Evolutionary conservation across 2,797 vertebrate species (phyloP).

Genomic region (Melanotaenia maccullochi): DNA sequence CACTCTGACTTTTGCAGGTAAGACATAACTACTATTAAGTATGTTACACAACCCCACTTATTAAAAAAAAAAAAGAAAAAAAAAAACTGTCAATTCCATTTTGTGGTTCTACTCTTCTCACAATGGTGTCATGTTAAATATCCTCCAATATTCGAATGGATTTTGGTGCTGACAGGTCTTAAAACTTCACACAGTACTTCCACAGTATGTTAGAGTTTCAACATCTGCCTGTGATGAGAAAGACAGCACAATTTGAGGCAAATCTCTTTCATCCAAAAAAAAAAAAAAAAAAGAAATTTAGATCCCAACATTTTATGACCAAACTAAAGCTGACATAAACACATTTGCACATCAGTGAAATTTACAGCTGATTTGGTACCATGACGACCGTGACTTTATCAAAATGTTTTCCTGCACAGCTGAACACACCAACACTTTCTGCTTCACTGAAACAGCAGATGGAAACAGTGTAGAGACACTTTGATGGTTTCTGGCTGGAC

Average conservation of each 20-base stretch:
- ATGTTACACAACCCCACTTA: no score
- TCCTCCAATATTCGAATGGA: no score
- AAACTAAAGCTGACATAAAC: constrained; percentile 10
- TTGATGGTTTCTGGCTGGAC: neutral
- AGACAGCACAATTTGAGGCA: neutral
- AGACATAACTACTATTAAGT: no score
- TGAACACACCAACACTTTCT: constrained; percentile 42
- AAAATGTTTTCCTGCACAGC: constrained; percentile 15
- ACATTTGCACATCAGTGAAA: constrained; percentile 5
- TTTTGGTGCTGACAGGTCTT: no score
- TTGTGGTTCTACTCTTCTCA: no score
- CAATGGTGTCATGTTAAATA: no score
- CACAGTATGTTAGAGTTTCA: neutral
- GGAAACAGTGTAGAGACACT: constrained; percentile 28
- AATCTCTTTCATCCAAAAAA: neutral
- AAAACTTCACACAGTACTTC: no score
- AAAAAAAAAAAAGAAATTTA: neutral
- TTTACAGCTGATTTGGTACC: constrained; percentile 45
- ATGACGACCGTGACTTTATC: constrained; percentile 46
- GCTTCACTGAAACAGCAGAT: constrained; percentile 34
- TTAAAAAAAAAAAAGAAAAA: no score
- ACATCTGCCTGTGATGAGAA: constrained; percentile 1
- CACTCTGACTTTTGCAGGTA: no score
- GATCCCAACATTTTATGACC: neutral
- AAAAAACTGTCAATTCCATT: no score